These are phyloP conservation scores for Eublepharis macularius DNA, from an alignment of 2,113 vertebrate species.

Conservation along the genomic window DNA sequence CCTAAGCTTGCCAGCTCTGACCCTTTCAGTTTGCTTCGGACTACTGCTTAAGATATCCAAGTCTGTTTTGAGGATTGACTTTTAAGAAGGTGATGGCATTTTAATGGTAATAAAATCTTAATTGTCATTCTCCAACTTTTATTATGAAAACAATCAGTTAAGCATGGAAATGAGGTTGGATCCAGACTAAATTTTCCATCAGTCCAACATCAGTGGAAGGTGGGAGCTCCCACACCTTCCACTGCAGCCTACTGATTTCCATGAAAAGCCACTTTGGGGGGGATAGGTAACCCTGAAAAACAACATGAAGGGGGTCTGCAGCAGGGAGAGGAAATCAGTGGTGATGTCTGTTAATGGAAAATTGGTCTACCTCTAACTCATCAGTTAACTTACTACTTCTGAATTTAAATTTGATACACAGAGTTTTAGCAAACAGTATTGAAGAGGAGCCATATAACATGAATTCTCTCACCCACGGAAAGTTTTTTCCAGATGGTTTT, in stretches of 20 bases:
- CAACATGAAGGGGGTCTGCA: too few relatives aligned
- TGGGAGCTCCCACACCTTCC: too few relatives aligned
- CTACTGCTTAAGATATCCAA: not conserved
- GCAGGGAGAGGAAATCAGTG: too few relatives aligned
- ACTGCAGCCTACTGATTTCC: too few relatives aligned
- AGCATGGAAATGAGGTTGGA: not conserved
- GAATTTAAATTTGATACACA: not conserved
- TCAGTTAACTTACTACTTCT: not conserved
- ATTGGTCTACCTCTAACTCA: not conserved
- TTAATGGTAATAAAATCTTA: not conserved
- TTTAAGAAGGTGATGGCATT: not conserved
- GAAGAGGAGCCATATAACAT: not conserved
- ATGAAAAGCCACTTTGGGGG: too few relatives aligned
- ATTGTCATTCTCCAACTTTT: not conserved
- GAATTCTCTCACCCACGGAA: not conserved
- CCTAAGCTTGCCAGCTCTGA: not conserved
- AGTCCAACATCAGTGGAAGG: too few relatives aligned
- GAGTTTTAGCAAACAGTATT: not conserved
- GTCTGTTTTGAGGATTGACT: not conserved
- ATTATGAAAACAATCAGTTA: not conserved
- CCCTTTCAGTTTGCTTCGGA: not conserved
- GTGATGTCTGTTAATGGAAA: too few relatives aligned
- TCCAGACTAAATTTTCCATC: too few relatives aligned
- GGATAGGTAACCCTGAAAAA: too few relatives aligned
- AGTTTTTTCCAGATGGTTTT: not conserved